A percentile compares a stretch with the other conserved stretches of the same genome.
Conservation (phyloP, 1,140 invertebrate genomes). For the Drosophila kepulauana region DNA sequence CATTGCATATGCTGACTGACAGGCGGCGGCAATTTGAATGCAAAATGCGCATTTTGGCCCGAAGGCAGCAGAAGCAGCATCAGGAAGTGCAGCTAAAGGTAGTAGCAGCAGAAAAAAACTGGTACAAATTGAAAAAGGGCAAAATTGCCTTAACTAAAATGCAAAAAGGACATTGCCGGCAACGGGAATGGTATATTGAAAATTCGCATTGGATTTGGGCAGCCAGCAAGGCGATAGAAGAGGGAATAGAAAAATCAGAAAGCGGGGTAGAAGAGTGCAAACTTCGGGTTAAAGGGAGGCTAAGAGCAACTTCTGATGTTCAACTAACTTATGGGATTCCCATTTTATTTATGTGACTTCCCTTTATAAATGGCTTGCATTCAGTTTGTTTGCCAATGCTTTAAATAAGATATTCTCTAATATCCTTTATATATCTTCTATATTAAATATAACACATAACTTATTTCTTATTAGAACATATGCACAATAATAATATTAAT, state of each 20-base stretch:
- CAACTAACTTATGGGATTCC: constrained; percentile 37
- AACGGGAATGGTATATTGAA: constrained; percentile 30
- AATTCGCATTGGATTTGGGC: constrained; percentile 19
- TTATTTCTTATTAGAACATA: no score
- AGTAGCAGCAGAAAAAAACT: constrained; percentile 23
- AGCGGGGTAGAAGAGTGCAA: background rate
- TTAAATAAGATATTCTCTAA: background rate
- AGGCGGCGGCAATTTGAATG: constrained; percentile 57
- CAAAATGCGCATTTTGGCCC: constrained; percentile 49
- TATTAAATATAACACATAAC: no score
- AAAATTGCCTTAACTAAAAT: constrained; percentile 56
- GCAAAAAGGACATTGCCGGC: constrained; percentile 44
- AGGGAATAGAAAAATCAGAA: no score
- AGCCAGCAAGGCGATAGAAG: background rate
- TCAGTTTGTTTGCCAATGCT: background rate
- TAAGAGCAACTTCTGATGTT: constrained; percentile 28
- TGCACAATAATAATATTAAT: no score
- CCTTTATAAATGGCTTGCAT: background rate
- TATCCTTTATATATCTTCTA: no score
- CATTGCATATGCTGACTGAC: constrained; percentile 60
- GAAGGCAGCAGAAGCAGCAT: constrained; percentile 24
- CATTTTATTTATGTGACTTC: constrained; percentile 41
- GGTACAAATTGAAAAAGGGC: constrained; percentile 49
- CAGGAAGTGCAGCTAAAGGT: constrained; percentile 33
- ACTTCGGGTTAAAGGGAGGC: background rate